Evolutionary conservation across 2,797 vertebrate genomes (phyloP), one percentile per base, ranked within the genome.

Genomic region (Toxotes lorentzi): DNA sequence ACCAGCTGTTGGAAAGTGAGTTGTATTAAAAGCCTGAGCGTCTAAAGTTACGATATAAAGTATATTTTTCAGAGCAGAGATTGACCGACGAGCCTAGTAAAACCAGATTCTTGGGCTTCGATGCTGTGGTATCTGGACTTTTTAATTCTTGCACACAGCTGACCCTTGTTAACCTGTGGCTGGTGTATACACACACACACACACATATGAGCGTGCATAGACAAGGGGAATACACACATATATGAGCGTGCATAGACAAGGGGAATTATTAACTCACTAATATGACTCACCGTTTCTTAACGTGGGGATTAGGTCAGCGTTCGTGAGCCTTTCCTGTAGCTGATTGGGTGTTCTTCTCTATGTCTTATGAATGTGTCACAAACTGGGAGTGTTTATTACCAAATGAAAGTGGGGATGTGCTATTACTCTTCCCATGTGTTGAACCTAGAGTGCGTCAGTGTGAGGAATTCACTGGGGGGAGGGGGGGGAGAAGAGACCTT

Each of bases 351-450:
- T 19, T 76, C 35, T 57, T 38, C 35, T 34, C 65, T 65, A 23
- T 19, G 58, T 8, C 1, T 68, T 38, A 45, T 73, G 53, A 54
- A 51, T 21, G 24, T 41, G 71, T 68, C 57, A 67, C 50, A 72
- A 65, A 62, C 60, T 27, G 43, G 43, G 40, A 73, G 24, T 32
- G 71, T 78, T 13, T 56, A 6, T 70, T 71, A 57, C 51, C 74
- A 69, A 75, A 74, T 35, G n/a, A 66, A 63, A 43, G 35, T 57
- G 70, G 21, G 56, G 41, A 82, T 89, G 82, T 91, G 86, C 87
- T 86, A 72, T 89, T 79, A 76, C 59, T 89, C 70, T 85, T 69
- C 62, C 81, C 73, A 59, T 60, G 73, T 73, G 77, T 73, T 53
- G 57, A 73, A 87, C 71, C 40, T 63, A 38, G 38, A 63, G 63